phyloP scores from a whole-genome alignment of 2,888 invertebrate species.

The Diplazon laetatorius region DNA sequence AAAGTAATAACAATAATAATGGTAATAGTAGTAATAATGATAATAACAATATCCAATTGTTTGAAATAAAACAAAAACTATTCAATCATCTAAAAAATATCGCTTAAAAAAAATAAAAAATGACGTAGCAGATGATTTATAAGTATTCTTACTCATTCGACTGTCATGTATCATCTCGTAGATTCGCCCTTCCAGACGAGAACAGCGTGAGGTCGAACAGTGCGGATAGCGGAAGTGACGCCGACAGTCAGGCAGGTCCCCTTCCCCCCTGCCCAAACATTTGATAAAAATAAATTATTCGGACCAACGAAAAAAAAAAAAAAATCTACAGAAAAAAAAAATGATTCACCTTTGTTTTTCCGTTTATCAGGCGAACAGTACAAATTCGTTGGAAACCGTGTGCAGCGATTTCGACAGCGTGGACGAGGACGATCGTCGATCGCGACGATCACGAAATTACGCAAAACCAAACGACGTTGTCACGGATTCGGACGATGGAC shows the following conservation, averaged over 20 bases:
- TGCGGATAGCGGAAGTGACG: constrained; percentile 79
- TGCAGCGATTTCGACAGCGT: constrained; percentile 78
- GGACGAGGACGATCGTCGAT: constrained; percentile 73
- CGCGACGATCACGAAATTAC: constrained; percentile 16
- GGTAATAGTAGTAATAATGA: no score
- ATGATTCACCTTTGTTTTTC: neutral
- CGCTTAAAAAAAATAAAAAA: no score
- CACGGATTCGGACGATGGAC: constrained; percentile 73
- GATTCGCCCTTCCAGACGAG: constrained; percentile 76
- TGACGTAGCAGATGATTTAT: no score
- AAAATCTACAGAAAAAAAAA: neutral
- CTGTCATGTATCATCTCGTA: constrained; percentile 52
- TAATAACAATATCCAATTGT: no score
- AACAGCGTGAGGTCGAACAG: constrained; percentile 74
- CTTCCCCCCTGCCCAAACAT: no score
- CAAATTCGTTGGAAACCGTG: constrained; percentile 71
- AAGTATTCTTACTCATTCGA: no score
- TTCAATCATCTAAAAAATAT: no score
- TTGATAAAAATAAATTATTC: neutral
- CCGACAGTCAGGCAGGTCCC: constrained; percentile 78
- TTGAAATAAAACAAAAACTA: no score
- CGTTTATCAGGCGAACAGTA: constrained; percentile 72
- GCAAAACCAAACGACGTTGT: constrained; percentile 18
- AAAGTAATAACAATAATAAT: no score
- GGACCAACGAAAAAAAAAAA: no score